Base-by-base conservation (phyloP, 1,140 invertebrate genomes). In the Lanistes nyassanus region DNA sequence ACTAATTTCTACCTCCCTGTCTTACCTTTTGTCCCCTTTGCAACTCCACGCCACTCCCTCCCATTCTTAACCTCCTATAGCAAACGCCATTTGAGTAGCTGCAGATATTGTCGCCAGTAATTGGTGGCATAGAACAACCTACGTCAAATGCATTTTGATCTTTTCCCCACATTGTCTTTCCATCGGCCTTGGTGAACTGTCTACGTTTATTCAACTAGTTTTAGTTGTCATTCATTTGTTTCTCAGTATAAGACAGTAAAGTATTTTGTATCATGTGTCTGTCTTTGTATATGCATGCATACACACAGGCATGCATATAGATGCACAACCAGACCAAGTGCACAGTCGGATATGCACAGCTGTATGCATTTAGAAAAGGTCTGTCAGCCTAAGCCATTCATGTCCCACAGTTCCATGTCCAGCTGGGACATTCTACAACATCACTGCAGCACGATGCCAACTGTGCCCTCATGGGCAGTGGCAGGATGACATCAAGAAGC, bases 341-440 rank as follows among this genome's bases (percentile, higher is more conserved):
- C n/a, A n/a, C n/a, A n/a, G n/a, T n/a, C n/a, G n/a, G n/a, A n/a
- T n/a, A n/a, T n/a, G n/a, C n/a, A n/a, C n/a, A n/a, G n/a, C n/a
- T n/a, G n/a, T n/a, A n/a, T n/a, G n/a, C n/a, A n/a, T n/a, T n/a
- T n/a, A n/a, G n/a, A n/a, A n/a, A n/a, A n/a, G n/a, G n/a, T n/a
- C n/a, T n/a, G n/a, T n/a, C n/a, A n/a, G n/a, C n/a, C n/a, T n/a
- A 21, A 39, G 58, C 34, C 29, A 42, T 77, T 29, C 29, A 31
- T 65, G 13, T 72, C 73, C 79, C 76, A 21, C 76, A 84, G 83
- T 83, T 29, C 68, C 79, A 11, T 85, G 83, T 69, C 82, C 83
- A 39, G 67, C 79, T 56, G 83, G 83, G 21, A 80, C 81, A 26
- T 80, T 80, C 42, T 71, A 80, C 72, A 85, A 85, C 73, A 71